Base-by-base conservation (phyloP, 2,888 invertebrate species). In the Phorcus lineatus region DNA sequence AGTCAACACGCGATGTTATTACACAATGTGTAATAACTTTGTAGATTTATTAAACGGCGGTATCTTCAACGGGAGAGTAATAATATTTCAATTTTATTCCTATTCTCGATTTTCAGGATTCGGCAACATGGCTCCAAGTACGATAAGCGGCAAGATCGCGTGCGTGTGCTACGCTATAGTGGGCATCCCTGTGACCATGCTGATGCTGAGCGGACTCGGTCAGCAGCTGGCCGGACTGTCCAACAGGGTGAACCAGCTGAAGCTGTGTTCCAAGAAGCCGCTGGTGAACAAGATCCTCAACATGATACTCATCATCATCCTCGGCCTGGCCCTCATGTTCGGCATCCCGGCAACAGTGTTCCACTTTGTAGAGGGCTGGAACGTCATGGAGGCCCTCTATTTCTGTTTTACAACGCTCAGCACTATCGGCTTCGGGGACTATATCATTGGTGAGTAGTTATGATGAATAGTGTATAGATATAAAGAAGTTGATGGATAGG, bases 371-470 rank as follows among this genome's bases (percentile, higher is more conserved):
- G 91, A 91, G 77, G 87, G 87, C 24, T 91, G 91, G 91, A 81
- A 84, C 54, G 84, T 88, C 80, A 83, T 90, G 83, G 90, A 90
- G 67, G 87, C 88, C 0, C 80, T 91, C 28, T 91, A 91, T 75
- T 90, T 89, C 80, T 90, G 90, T 67, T 90, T 90, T 82, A 89
- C 89, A 1, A 90, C 90, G 0, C 85, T 90, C 31, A 88, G 87
- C 57, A 90, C 90, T 22, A 90, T 90, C 22, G 90, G 90, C 74
- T 90, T 90, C 77, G 90, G 90, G 0, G 90, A 90, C 78, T 89
- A 89, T 75, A 86, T 91, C 79, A 89, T 89, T 77, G 91, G 91
- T 90, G 81, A 83, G 87, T 77, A n/a, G n/a, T n/a, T n/a, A n/a
- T n/a, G n/a, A n/a, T n/a, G n/a, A n/a, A n/a, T n/a, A n/a, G n/a